Evolutionary conservation across 2,888 invertebrate species (phyloP).

Genomic region (Troilus luridus): DNA sequence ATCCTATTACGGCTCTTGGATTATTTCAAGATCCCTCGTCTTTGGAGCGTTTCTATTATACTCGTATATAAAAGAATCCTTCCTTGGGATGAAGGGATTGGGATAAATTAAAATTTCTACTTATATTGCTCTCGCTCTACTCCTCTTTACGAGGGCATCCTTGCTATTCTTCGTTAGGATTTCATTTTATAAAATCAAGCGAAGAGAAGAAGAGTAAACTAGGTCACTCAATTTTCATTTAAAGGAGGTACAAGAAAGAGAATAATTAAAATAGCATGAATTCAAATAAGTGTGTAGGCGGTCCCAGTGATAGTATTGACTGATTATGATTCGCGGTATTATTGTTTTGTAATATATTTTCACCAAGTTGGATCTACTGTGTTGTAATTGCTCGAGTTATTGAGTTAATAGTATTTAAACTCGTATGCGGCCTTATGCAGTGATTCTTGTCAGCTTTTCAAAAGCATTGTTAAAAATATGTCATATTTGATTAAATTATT

Average conservation of each 20-base stretch:
- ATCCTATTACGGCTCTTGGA: neutral
- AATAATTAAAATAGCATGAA: neutral
- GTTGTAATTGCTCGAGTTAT: too few species aligned
- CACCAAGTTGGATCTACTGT: too few species aligned
- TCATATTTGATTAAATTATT: too few species aligned
- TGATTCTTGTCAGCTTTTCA: too few species aligned
- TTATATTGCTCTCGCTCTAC: neutral
- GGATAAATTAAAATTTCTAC: neutral
- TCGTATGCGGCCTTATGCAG: too few species aligned
- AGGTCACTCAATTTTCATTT: neutral
- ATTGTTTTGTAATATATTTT: too few species aligned
- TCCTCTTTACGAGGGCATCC: neutral
- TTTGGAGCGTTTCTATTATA: neutral
- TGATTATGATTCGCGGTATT: too few species aligned
- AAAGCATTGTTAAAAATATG: too few species aligned
- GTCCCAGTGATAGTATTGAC: neutral
- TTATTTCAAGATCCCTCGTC: neutral
- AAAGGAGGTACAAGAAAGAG: neutral
- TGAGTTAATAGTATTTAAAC: too few species aligned
- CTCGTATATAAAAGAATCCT: neutral
- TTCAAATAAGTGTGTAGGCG: neutral
- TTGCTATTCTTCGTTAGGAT: neutral
- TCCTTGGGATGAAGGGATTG: neutral
- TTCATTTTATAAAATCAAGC: neutral
- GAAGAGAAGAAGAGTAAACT: neutral